phyloP scores from a whole-genome alignment of 23 tunicate species.

The Ascidia mentula region DNA sequence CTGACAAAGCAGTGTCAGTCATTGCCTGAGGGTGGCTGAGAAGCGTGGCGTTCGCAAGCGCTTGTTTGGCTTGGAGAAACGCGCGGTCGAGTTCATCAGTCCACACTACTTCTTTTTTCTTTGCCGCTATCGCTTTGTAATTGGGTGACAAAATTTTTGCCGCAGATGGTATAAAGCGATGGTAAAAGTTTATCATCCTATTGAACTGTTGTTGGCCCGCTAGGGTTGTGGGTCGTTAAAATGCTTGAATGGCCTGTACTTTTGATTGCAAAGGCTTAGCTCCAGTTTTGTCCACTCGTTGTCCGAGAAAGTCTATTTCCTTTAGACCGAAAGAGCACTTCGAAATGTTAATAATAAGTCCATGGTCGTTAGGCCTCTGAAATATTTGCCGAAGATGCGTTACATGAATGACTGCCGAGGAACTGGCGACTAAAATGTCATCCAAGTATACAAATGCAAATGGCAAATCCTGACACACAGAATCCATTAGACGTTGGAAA shows the following conservation, averaged over 20 bases:
- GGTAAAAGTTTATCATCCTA: slow-evolving; percentile 1
- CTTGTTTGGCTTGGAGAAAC: neutral
- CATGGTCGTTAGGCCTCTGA: no score
- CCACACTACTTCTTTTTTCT: neutral
- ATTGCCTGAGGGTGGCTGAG: neutral
- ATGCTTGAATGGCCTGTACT: neutral
- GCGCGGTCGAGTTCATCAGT: neutral
- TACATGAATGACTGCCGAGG: no score
- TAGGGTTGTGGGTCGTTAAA: neutral
- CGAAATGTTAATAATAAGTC: no score
- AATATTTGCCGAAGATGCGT: no score
- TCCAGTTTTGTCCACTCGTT: no score
- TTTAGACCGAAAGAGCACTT: no score
- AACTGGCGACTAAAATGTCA: no score
- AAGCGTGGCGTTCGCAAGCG: neutral
- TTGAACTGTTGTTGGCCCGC: neutral
- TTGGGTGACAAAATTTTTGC: neutral
- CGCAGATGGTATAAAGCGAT: slow-evolving; percentile 16
- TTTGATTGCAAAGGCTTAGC: no score
- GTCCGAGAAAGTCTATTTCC: no score
- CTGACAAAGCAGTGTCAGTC: neutral
- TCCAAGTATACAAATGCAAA: no score
- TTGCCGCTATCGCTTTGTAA: neutral
- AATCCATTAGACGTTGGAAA: no score
- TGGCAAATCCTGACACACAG: no score